These are phyloP conservation scores for Tauraco hartlaubi DNA, from an alignment of 2,797 vertebrate species.

Conservation along the genomic window DNA sequence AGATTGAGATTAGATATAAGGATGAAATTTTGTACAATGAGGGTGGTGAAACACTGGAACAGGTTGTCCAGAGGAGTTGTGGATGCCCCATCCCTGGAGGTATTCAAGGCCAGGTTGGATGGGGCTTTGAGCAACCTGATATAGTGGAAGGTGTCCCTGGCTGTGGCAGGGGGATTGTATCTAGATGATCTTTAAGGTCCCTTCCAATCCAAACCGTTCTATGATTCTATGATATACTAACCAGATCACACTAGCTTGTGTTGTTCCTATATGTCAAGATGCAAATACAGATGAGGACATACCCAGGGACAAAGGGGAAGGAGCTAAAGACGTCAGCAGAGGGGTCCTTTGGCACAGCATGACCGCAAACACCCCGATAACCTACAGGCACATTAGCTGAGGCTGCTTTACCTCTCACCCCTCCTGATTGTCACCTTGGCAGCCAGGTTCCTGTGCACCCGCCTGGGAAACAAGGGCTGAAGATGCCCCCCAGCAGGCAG, in stretches of 20 bases:
- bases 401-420: slow-evolving; percentile 35
- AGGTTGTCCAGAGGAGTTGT: too few relatives aligned
- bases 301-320: background rate
- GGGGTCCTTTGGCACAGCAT: slow-evolving; percentile 19
- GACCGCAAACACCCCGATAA: slow-evolving; percentile 31
- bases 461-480: slow-evolving; percentile 18
- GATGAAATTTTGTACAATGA: too few relatives aligned
- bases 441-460: slow-evolving; percentile 43
- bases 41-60: too few relatives aligned
- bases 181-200: too few relatives aligned
- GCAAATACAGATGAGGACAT: background rate
- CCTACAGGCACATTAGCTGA: background rate
- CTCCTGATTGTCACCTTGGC: slow-evolving; percentile 56
- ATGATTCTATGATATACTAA: background rate
- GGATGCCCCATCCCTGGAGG: too few relatives aligned
- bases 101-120: too few relatives aligned
- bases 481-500: slow-evolving; percentile 66
- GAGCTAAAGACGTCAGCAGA: slow-evolving; percentile 5
- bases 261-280: background rate
- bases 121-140: too few relatives aligned
- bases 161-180: too few relatives aligned
- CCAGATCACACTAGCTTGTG: background rate
- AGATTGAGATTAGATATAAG: too few relatives aligned
- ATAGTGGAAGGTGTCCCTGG: too few relatives aligned
- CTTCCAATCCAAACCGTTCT: too few relatives aligned